Evolutionary conservation across 2,888 invertebrate genomes (phyloP), one percentile per base, ranked within the genome.

Genomic region (Tetragonula carbonaria): DNA sequence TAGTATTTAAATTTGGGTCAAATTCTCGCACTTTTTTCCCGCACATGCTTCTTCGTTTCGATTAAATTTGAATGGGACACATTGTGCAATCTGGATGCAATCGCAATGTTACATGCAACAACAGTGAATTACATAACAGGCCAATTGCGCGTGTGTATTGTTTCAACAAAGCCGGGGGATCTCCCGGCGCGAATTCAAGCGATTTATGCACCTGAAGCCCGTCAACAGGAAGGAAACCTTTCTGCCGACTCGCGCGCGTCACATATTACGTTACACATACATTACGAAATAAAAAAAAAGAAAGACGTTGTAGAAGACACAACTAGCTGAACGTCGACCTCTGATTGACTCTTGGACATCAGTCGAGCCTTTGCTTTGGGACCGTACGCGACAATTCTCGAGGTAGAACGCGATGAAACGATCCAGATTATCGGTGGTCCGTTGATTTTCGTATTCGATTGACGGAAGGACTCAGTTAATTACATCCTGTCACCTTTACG

Each of bases 181-280:
- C 50, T 5, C 8, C 38, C 0, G 38, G 28, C 13, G 59, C 55
- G 51, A 59, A 73, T 81, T 55, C 67, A 62, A 67, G 71, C 45
- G 59, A 85, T 80, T 89, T 80, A 78, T 62, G 63, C 76, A 68
- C 18, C 62, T 13, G 90, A 88, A 89, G 85, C 89, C 88, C 28
- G 66, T 62, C 73, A 90, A 83, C 67, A 16, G 77, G 63, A 51
- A 63, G 71, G 91, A 91, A 91, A 82, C 91, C 90, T 74, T 84
- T 80, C 72, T n/a, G n/a, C 38, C 77, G 65, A 78, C 70, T 62
- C 66, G 59, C 57, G 59, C 57, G 45, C n/a, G n/a, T 14, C 79
- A 50, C 45, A 78, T 86, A 90, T 91, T 83, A 68, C 63, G 77
- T 90, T 91, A 88, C 91, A 21, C 50, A 55, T 65, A 55, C 55